Evolutionary conservation across 2,888 invertebrate genomes (phyloP).

Genomic region (Drosophila flavopinicola): DNA sequence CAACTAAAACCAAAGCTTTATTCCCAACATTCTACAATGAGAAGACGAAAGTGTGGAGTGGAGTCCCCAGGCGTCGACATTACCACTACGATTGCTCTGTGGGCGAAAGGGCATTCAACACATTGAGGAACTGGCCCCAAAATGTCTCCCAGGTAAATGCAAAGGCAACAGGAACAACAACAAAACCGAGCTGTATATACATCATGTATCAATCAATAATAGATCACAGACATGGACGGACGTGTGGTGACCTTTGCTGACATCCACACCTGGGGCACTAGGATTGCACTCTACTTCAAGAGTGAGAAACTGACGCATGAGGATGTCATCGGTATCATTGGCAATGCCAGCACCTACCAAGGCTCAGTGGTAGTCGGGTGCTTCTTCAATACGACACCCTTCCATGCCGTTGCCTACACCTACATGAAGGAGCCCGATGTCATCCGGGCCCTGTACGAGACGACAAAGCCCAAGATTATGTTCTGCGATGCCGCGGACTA

Average conservation of each 20-base stretch:
- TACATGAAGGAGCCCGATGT: conserved; percentile 47
- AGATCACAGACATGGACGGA: conserved; percentile 53
- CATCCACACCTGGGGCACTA: conserved; percentile 39
- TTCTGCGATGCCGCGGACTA: conserved; percentile 65
- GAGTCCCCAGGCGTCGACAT: conserved; percentile 25
- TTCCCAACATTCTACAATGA: conserved; percentile 57
- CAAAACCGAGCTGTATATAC: neutral
- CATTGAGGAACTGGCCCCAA: conserved; percentile 39
- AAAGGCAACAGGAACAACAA: neutral
- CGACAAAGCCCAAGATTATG: conserved; percentile 67
- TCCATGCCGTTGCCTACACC: conserved; percentile 56
- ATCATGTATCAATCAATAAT: conserved; percentile 13
- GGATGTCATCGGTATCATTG: conserved; percentile 56
- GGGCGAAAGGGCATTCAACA: conserved; percentile 37
- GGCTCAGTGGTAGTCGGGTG: conserved; percentile 48
- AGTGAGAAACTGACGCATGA: conserved; percentile 55
- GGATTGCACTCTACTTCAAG: conserved; percentile 52
- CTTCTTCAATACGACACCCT: conserved; percentile 59
- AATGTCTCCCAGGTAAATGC: conserved; percentile 55
- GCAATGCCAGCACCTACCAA: conserved; percentile 51
- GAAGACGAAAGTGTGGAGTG: conserved; percentile 65
- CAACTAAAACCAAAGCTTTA: conserved; percentile 49
- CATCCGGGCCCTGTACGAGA: conserved; percentile 43
- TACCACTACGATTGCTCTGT: conserved; percentile 38
- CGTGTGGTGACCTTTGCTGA: conserved; percentile 46